Conservation (phyloP, 2,888 invertebrate genomes). For the Philereme transversata region DNA sequence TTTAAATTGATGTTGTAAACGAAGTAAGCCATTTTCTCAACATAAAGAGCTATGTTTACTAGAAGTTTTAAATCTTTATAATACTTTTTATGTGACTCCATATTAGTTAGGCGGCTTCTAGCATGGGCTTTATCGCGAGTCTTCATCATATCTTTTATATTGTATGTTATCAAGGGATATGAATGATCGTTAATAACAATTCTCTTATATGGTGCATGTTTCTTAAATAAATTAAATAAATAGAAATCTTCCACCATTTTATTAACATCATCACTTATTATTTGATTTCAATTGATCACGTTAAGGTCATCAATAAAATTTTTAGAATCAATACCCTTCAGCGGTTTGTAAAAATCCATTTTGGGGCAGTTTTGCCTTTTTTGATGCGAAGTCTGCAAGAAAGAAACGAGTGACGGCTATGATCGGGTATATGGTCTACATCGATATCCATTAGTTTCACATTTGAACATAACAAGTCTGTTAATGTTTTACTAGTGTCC, state of each 20-base stretch:
- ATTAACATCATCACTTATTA: background rate
- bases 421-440: conserved; percentile 6
- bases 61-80: conserved; percentile 10
- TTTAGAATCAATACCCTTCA: background rate
- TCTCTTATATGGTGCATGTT: conserved; percentile 11
- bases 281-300: background rate
- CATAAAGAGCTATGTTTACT: background rate
- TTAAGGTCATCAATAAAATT: background rate
- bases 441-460: background rate
- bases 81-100: conserved; percentile 8
- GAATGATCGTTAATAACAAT: no score
- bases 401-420: conserved; percentile 3
- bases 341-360: conserved; percentile 6
- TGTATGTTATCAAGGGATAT: no score
- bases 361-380: conserved; percentile 1
- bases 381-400: background rate
- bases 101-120: no score
- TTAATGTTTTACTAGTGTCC: conserved; percentile 3
- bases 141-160: no score
- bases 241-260: conserved; percentile 7
- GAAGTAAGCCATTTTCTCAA: conserved; percentile 2
- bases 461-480: conserved; percentile 7
- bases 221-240: conserved; percentile 1
- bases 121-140: conserved; percentile 10
- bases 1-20: conserved; percentile 2